A percentile compares a stretch with the other conserved stretches of the same genome.
Evolutionary conservation across 2,888 invertebrate species (phyloP).

Genomic region (Leptinotarsa haldemani): DNA sequence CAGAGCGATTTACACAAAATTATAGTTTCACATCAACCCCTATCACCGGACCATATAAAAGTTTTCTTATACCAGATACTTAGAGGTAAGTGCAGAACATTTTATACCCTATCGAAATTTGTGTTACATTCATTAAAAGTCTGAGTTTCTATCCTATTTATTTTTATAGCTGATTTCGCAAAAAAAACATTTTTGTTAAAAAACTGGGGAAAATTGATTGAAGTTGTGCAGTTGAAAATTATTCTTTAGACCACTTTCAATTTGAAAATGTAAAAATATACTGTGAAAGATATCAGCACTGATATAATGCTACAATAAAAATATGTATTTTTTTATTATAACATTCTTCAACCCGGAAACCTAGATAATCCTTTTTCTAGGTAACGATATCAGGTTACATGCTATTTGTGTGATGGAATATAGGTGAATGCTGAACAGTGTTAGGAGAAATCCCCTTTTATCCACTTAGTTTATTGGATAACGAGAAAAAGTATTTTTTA

Average conservation of each 20-base stretch:
- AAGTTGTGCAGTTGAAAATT: too few relatives aligned
- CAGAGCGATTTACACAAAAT: constrained; percentile 99
- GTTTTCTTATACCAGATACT: constrained; percentile 99
- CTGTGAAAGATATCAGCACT: too few relatives aligned
- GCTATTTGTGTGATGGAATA: constrained; percentile 1
- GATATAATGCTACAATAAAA: background rate
- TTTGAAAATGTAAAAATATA: too few relatives aligned
- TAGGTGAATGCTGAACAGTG: background rate
- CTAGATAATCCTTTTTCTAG: constrained; percentile 11
- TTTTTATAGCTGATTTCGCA: too few relatives aligned
- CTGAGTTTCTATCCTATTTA: too few relatives aligned
- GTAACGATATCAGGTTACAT: constrained; percentile 9
- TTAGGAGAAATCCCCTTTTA: constrained; percentile 17
- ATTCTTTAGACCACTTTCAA: too few relatives aligned
- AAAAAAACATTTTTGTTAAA: too few relatives aligned
- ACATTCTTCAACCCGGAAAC: background rate
- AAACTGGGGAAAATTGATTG: too few relatives aligned
- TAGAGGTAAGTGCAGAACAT: constrained; percentile 79
- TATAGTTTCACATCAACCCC: constrained; percentile 98
- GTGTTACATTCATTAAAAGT: too few relatives aligned
- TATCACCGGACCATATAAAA: constrained; percentile 99
- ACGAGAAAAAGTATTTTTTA: background rate
- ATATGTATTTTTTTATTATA: background rate
- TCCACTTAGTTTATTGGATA: constrained; percentile 33
- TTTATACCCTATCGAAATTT: background rate